Evolutionary conservation across 37 sponge, comb jelly and placozoan genomes (phyloP).

Genomic region (Hexactinellida sp.): DNA sequence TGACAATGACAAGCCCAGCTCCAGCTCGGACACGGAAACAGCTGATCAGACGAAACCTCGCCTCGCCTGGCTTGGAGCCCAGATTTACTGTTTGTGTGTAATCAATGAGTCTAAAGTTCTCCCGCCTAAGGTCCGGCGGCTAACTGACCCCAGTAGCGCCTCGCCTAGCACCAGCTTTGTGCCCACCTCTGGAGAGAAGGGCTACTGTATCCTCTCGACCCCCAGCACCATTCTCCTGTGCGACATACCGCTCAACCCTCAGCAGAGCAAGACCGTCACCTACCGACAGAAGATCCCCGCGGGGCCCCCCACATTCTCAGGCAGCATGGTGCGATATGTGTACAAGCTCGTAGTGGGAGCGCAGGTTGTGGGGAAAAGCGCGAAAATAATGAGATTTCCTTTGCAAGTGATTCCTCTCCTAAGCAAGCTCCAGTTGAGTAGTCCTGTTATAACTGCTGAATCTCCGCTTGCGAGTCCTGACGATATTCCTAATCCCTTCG

Average conservation of each 20-base stretch:
- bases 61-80: background rate
- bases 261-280: constrained; percentile 49
- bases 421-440: constrained; percentile 19
- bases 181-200: constrained; percentile 42
- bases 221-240: constrained; percentile 54
- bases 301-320: constrained; percentile 70
- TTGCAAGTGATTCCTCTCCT: constrained; percentile 60
- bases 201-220: constrained; percentile 47
- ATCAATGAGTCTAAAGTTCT: background rate
- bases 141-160: background rate
- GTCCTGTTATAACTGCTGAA: background rate
- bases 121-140: background rate
- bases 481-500: background rate
- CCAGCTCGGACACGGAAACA: too few species aligned
- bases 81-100: background rate
- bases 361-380: constrained; percentile 38
- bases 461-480: background rate
- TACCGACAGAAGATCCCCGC: constrained; percentile 58
- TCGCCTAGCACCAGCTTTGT: background rate
- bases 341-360: constrained; percentile 81
- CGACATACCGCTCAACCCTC: constrained; percentile 48
- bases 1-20: background rate
- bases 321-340: constrained; percentile 56
- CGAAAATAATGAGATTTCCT: constrained; percentile 49
- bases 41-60: background rate